Conservation (phyloP, 2,888 invertebrate species). For the Shargacucullia verbasci region DNA sequence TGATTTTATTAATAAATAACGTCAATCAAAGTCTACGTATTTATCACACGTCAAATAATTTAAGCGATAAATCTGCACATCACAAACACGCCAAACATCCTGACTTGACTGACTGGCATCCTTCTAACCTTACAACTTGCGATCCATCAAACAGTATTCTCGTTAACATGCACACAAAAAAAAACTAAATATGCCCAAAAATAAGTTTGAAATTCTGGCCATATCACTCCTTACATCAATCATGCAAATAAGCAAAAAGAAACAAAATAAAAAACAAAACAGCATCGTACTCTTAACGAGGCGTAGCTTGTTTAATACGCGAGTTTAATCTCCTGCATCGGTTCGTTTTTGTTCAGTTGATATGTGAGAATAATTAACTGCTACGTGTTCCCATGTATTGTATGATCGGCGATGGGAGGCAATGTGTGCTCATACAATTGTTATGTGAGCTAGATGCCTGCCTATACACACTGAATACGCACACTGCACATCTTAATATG, state of each 20-base stretch:
- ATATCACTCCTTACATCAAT: slow-evolving; percentile 50
- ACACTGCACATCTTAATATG: too few species aligned
- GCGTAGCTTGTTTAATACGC: slow-evolving; percentile 52
- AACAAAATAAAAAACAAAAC: slow-evolving; percentile 39
- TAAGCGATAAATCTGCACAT: slow-evolving; percentile 42
- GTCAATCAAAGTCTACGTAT: slow-evolving; percentile 50
- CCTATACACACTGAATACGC: too few species aligned
- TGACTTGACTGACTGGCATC: slow-evolving; percentile 20
- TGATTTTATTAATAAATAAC: slow-evolving; percentile 35
- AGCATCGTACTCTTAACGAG: slow-evolving; percentile 45
- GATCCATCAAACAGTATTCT: slow-evolving; percentile 52
- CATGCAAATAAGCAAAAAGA: slow-evolving; percentile 50
- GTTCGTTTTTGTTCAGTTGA: slow-evolving; percentile 44
- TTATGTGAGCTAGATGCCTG: too few species aligned
- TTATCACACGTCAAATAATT: slow-evolving; percentile 50
- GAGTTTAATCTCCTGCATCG: slow-evolving; percentile 47
- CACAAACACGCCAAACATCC: slow-evolving; percentile 36
- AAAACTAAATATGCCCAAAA: slow-evolving; percentile 45
- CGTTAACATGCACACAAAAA: slow-evolving; percentile 46
- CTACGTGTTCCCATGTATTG: slow-evolving; percentile 39
- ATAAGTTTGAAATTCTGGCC: slow-evolving; percentile 25
- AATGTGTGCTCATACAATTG: too few species aligned
- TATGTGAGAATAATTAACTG: slow-evolving; percentile 31
- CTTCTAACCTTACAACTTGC: slow-evolving; percentile 36
- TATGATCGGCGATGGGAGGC: slow-evolving; percentile 2